phyloP scores from a whole-genome alignment of 1,140 invertebrate species.

The Drosophila nigromelanica region DNA sequence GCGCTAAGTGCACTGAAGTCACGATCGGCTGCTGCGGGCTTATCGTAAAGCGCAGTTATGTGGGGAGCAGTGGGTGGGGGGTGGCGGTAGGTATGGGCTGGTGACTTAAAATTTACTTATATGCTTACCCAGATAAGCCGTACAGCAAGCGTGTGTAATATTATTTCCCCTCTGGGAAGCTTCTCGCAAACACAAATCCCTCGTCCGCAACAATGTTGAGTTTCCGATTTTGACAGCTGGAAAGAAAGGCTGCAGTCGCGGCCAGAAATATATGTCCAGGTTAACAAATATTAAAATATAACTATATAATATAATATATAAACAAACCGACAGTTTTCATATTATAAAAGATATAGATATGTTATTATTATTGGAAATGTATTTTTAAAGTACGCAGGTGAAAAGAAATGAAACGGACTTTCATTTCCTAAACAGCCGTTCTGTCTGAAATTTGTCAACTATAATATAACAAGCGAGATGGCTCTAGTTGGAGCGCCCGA shows the following conservation, averaged over 20 bases:
- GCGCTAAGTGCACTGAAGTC: constrained; percentile 35
- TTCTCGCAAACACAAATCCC: constrained; percentile 8
- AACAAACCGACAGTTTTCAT: no score
- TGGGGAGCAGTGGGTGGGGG: background rate
- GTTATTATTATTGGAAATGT: no score
- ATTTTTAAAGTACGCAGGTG: no score
- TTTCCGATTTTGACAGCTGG: background rate
- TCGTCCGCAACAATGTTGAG: constrained; percentile 28
- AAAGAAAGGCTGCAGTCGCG: background rate
- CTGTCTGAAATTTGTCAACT: no score
- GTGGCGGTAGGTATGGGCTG: background rate
- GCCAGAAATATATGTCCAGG: background rate
- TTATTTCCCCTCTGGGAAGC: constrained; percentile 37
- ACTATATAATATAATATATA: no score
- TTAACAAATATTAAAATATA: background rate
- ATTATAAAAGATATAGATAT: no score
- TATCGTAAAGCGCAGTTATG: constrained; percentile 16
- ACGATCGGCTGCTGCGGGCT: constrained; percentile 25
- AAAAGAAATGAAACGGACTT: no score
- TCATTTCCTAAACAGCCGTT: no score
- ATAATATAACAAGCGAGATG: no score
- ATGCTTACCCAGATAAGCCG: constrained; percentile 27
- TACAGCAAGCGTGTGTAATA: constrained; percentile 34
- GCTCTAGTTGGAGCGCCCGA: no score
- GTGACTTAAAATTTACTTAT: background rate